A percentile compares a stretch with the other conserved stretches of the same genome.
phyloP scores from a whole-genome alignment of 2,797 vertebrate genomes.

The Eremophila alpestris region DNA sequence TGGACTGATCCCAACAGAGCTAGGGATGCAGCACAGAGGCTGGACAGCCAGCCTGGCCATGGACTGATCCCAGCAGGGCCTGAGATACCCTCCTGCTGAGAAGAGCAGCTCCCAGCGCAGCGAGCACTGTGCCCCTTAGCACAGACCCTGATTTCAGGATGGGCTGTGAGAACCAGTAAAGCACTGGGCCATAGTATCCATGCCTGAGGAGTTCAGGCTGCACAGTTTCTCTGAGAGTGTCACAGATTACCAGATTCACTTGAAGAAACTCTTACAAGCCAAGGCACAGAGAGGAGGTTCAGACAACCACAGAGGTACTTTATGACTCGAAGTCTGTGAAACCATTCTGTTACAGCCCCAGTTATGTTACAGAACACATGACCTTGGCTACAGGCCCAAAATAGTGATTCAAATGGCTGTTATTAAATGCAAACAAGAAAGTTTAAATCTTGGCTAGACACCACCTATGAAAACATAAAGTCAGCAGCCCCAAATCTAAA shows the following conservation, averaged over 20 bases:
- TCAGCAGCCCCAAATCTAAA: background rate
- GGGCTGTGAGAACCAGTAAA: background rate
- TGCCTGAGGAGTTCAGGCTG: background rate
- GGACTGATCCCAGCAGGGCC: background rate
- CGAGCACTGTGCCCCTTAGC: accelerated
- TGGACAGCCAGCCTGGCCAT: background rate
- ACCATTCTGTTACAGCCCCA: background rate
- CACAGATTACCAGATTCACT: background rate
- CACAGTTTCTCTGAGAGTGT: too few relatives aligned
- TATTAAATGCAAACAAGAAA: background rate
- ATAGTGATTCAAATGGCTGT: background rate
- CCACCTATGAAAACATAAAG: background rate
- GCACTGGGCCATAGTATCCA: accelerated
- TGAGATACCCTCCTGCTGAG: background rate
- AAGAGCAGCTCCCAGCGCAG: accelerated
- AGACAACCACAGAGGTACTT: background rate
- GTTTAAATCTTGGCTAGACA: background rate
- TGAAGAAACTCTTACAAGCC: background rate
- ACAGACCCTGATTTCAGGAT: accelerated
- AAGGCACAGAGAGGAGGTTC: accelerated
- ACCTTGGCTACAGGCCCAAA: background rate
- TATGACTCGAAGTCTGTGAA: background rate
- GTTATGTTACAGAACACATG: background rate
- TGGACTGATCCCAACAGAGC: background rate
- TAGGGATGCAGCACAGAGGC: background rate